These are phyloP conservation scores for Drosophila simulans DNA, from an alignment of 1,140 invertebrate species.

Conservation along the genomic window DNA sequence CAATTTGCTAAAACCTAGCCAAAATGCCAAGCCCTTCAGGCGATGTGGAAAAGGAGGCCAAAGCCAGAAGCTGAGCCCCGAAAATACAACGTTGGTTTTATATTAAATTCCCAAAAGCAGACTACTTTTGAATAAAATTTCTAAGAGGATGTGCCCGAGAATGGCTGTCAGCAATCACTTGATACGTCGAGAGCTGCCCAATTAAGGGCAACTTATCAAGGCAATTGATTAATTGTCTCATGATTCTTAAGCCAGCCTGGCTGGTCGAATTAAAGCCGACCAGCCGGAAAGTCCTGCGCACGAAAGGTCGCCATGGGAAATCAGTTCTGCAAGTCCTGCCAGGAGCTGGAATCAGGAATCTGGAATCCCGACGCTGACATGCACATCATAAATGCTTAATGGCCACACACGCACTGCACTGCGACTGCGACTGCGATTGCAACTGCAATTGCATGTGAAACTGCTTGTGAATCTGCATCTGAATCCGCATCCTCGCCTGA, in stretches of 20 bases:
- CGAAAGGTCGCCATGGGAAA: constrained; percentile 39
- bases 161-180: constrained; percentile 9
- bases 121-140: background rate
- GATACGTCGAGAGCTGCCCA: constrained; percentile 26
- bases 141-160: background rate
- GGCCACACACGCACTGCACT: constrained; percentile 37
- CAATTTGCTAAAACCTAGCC: constrained; percentile 62
- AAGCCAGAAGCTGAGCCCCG: constrained; percentile 4
- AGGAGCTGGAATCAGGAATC: background rate
- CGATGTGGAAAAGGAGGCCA: constrained; percentile 16
- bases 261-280: constrained; percentile 46
- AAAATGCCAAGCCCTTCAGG: constrained; percentile 28
- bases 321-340: constrained; percentile 30
- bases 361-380: constrained; percentile 42
- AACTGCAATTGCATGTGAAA: background rate
- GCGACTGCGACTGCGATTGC: constrained; percentile 19
- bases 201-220: constrained; percentile 32
- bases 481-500: constrained; percentile 4
- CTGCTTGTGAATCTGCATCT: background rate
- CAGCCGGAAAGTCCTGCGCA: constrained; percentile 4
- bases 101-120: constrained; percentile 8
- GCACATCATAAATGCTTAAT: constrained; percentile 77
- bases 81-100: constrained; percentile 1
- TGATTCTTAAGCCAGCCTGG: constrained; percentile 28
- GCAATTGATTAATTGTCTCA: constrained; percentile 59